phyloP scores from a whole-genome alignment of 2,113 vertebrate genomes.

The Tragelaphus strepsiceros region DNA sequence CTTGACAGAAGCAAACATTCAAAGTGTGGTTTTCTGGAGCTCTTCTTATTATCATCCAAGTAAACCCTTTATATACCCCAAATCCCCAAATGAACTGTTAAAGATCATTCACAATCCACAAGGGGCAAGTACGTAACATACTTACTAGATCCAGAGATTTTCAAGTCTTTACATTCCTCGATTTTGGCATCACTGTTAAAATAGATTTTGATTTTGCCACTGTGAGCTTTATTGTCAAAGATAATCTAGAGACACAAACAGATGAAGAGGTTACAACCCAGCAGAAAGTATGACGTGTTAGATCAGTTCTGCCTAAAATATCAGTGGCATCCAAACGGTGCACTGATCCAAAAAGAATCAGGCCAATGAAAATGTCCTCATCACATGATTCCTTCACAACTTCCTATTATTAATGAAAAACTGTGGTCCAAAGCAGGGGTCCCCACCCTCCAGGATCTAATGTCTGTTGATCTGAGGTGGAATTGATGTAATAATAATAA shows the following conservation, averaged over 20 bases:
- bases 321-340: neutral
- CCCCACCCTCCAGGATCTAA: neutral
- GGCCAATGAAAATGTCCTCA: neutral
- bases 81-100: neutral
- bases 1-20: neutral
- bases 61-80: neutral
- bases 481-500: neutral
- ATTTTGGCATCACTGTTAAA: conserved; percentile 90
- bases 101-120: neutral
- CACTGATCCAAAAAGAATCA: neutral
- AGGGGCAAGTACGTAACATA: neutral
- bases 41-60: neutral
- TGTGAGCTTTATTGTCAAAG: conserved; percentile 94
- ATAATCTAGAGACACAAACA: conserved; percentile 84
- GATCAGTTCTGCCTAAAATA: neutral
- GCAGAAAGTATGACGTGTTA: neutral
- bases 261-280: neutral
- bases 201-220: conserved; percentile 93
- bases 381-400: neutral
- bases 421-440: neutral
- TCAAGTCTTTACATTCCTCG: conserved; percentile 88
- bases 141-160: conserved; percentile 90
- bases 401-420: neutral
- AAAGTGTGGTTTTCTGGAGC: neutral
- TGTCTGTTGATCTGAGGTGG: neutral